A percentile compares a stretch with the other conserved stretches of the same genome.
These are phyloP conservation scores for Cheiracanthium punctorium DNA, from an alignment of 2,888 invertebrate genomes.

Conservation along the genomic window DNA sequence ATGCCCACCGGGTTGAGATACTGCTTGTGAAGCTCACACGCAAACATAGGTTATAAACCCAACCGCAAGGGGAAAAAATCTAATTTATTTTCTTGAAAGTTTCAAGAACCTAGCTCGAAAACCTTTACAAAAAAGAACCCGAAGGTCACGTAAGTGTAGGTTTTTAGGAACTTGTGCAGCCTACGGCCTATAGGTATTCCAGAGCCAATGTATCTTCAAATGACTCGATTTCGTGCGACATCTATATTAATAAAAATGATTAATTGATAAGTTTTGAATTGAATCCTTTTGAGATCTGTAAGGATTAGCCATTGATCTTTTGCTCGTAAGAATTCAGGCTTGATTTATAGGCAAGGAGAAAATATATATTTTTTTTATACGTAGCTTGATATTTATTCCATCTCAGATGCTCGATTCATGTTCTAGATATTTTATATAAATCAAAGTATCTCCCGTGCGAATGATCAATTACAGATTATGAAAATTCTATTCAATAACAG, in stretches of 20 bases:
- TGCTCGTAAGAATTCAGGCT: neutral
- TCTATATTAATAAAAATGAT: conserved; percentile 54
- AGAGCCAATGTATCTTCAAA: conserved; percentile 2
- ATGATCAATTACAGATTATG: too few species aligned
- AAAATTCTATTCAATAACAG: too few species aligned
- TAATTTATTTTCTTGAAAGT: conserved; percentile 43
- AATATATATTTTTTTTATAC: too few species aligned
- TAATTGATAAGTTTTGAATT: conserved; percentile 28
- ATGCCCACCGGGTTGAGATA: conserved; percentile 39
- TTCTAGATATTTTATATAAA: too few species aligned
- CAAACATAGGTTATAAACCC: conserved; percentile 23
- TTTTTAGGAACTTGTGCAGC: conserved; percentile 28
- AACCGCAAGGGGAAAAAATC: conserved; percentile 22
- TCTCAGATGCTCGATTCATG: too few species aligned
- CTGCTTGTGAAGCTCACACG: conserved; percentile 7
- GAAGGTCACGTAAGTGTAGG: conserved; percentile 24
- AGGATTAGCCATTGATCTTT: conserved; percentile 15
- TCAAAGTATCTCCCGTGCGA: too few species aligned
- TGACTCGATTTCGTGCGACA: conserved; percentile 40
- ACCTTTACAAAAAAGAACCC: conserved; percentile 15
- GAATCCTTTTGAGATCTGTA: neutral
- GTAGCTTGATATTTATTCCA: too few species aligned
- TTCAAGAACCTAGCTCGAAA: conserved; percentile 16
- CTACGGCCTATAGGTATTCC: conserved; percentile 19
- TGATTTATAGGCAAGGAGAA: conserved; percentile 18